Percentiles rank a stretch among this genome's conserved stretches.
These are phyloP conservation scores for Acanthosoma haemorrhoidale DNA, from an alignment of 2,888 invertebrate species.

Conservation along the genomic window DNA sequence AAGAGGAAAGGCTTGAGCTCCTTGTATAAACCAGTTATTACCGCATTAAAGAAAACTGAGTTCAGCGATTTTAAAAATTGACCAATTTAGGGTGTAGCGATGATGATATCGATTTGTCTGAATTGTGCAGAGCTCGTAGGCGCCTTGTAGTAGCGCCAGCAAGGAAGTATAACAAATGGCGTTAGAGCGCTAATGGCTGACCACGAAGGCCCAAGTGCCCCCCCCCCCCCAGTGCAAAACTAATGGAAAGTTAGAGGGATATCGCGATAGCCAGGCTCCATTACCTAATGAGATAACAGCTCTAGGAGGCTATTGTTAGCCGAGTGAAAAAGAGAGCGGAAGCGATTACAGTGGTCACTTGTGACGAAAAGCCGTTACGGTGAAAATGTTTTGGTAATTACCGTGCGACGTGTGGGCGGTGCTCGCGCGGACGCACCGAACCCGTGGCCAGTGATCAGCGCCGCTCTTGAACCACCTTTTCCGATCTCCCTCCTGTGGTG, in stretches of 20 bases:
- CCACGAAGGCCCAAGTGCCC: not conserved
- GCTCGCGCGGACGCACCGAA: not conserved
- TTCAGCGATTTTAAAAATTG: too few relatives aligned
- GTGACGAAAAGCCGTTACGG: not conserved
- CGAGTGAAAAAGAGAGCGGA: too few relatives aligned
- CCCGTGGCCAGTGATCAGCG: not conserved
- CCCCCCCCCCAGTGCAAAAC: too few relatives aligned
- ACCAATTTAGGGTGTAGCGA: too few relatives aligned
- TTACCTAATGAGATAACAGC: not conserved
- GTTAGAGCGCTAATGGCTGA: not conserved
- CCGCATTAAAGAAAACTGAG: too few relatives aligned
- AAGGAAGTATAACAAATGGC: not conserved
- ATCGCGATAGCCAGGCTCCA: not conserved
- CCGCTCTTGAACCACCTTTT: not conserved
- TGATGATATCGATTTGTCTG: too few relatives aligned
- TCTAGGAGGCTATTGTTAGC: not conserved
- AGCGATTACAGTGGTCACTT: not conserved
- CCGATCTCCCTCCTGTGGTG: not conserved
- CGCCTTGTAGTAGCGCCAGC: too few relatives aligned
- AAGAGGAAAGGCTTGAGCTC: too few relatives aligned
- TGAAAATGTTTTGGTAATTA: not conserved
- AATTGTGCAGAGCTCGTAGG: too few relatives aligned
- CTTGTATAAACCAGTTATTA: too few relatives aligned
- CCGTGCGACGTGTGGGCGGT: not conserved
- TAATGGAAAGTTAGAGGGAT: slow-evolving; percentile 10